Conservation (phyloP, 2,113 vertebrate species). For the Gopherus evgoodei region DNA sequence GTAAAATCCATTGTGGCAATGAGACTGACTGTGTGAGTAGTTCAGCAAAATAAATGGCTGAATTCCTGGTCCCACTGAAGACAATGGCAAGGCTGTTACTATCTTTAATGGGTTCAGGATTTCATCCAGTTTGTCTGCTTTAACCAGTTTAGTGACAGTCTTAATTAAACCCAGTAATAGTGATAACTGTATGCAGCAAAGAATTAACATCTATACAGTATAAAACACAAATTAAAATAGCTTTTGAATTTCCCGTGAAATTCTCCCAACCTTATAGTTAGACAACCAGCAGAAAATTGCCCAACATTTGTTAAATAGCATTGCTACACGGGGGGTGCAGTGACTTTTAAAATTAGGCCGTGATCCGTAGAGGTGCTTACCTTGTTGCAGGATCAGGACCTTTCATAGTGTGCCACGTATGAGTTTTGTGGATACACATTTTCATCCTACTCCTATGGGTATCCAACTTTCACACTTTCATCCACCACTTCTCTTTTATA, state of each 20-base stretch:
- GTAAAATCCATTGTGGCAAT: too few relatives aligned
- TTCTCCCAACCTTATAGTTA: background rate
- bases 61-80: too few relatives aligned
- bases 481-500: background rate
- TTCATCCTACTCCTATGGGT: background rate
- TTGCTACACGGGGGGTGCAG: fast-evolving
- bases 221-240: background rate
- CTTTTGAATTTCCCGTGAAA: background rate
- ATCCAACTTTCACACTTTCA: background rate
- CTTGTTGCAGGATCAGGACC: background rate
- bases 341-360: background rate
- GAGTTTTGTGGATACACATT: background rate
- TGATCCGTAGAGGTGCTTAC: background rate
- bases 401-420: background rate
- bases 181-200: background rate
- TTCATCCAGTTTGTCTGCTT: too few relatives aligned
- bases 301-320: background rate
- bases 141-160: too few relatives aligned
- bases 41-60: too few relatives aligned
- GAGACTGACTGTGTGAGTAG: too few relatives aligned
- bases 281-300: background rate
- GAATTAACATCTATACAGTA: background rate
- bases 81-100: too few relatives aligned
- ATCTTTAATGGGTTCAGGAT: too few relatives aligned
- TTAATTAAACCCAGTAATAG: background rate